Conservation (phyloP, 2,888 invertebrate species). For the Ctenicera cuprea region DNA sequence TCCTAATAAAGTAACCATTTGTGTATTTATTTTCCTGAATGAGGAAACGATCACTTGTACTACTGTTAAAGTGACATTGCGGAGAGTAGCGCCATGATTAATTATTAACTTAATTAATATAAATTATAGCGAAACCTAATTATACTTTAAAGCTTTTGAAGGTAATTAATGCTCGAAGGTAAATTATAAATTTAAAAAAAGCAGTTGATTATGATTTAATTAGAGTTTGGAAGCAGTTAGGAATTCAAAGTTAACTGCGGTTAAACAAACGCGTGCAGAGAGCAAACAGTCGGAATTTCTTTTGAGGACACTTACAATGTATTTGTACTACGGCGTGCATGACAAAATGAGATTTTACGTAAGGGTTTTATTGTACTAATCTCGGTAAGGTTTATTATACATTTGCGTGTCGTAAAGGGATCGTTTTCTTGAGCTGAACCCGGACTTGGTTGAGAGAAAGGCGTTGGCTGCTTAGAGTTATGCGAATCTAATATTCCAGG, state of each 20-base stretch:
- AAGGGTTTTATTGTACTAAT: constrained; percentile 55
- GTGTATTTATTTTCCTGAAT: not conserved
- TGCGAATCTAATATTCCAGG: constrained; percentile 60
- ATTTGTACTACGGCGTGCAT: constrained; percentile 37
- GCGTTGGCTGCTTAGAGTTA: constrained; percentile 56
- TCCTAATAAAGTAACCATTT: not conserved
- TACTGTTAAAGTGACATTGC: constrained; percentile 18
- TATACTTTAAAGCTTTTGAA: constrained; percentile 15
- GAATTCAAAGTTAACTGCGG: not conserved
- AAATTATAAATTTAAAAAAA: constrained; percentile 4
- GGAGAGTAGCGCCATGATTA: constrained; percentile 20
- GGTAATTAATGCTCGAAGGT: constrained; percentile 12
- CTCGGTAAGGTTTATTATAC: constrained; percentile 58
- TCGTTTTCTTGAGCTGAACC: constrained; percentile 54
- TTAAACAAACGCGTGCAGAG: not conserved
- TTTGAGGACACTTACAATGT: constrained; percentile 26
- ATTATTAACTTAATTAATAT: constrained; percentile 34
- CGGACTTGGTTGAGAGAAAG: constrained; percentile 51
- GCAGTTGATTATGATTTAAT: constrained; percentile 22
- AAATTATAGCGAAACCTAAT: constrained; percentile 24
- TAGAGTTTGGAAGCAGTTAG: not conserved
- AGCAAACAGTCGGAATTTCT: constrained; percentile 3
- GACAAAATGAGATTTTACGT: constrained; percentile 48
- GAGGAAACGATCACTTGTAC: not conserved
- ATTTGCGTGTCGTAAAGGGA: constrained; percentile 60